A percentile compares a stretch with the other conserved stretches of the same genome.
Evolutionary conservation across 2,113 vertebrate genomes (phyloP).

Genomic region (Oryzias javanicus): DNA sequence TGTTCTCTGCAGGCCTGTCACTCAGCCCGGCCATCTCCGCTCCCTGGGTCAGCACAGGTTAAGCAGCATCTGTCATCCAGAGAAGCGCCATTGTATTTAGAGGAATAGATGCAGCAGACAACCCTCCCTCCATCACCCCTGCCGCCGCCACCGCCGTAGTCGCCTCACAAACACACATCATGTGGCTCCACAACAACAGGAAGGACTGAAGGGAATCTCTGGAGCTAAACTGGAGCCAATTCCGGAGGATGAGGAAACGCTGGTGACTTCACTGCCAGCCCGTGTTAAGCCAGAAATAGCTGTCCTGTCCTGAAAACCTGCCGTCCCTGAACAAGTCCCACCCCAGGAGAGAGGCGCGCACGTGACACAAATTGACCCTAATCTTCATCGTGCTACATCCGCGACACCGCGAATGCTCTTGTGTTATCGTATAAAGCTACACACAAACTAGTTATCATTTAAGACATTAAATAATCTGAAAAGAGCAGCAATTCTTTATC

Average conservation of each 20-base stretch:
- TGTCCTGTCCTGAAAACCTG: constrained; percentile 57
- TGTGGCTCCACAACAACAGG: constrained; percentile 68
- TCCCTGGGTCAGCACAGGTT: constrained; percentile 69
- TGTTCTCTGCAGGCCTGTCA: constrained; percentile 64
- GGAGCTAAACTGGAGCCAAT: constrained; percentile 60
- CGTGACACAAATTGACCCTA: constrained; percentile 21
- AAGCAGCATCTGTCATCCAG: constrained; percentile 78
- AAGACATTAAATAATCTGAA: constrained; percentile 15
- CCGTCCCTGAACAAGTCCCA: constrained; percentile 34
- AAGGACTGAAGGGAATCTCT: constrained; percentile 66
- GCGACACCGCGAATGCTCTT: constrained; percentile 14
- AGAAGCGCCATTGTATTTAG: constrained; percentile 66
- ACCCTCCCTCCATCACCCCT: background rate
- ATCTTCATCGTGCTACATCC: constrained; percentile 42
- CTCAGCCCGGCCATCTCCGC: constrained; percentile 61
- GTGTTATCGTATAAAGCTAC: constrained; percentile 24
- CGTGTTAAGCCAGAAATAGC: constrained; percentile 64
- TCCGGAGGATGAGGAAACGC: constrained; percentile 68
- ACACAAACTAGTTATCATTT: constrained; percentile 4
- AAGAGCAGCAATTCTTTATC: constrained; percentile 4
- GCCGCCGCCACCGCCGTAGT: background rate
- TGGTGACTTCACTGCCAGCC: constrained; percentile 68
- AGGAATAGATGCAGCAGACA: constrained; percentile 40
- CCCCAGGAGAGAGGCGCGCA: constrained; percentile 37
- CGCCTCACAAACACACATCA: background rate